A percentile compares a stretch with the other conserved stretches of the same genome.
These are phyloP conservation scores for Dicranocentrus wangi DNA, from an alignment of 2,888 invertebrate species.

Conservation along the genomic window DNA sequence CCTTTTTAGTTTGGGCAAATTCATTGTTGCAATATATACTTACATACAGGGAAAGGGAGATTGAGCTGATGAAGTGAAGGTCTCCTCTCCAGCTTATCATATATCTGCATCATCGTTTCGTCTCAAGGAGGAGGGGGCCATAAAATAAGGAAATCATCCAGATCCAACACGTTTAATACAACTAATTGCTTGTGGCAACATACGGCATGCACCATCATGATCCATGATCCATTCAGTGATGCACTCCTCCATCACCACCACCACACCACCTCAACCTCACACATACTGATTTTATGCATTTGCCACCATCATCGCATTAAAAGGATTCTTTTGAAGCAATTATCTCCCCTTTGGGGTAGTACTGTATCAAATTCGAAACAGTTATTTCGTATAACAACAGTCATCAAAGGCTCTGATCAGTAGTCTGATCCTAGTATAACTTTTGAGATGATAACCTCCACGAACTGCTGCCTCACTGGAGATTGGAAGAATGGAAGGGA, in stretches of 20 bases:
- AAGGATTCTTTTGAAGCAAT: slow-evolving; percentile 49
- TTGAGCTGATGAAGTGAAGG: not conserved
- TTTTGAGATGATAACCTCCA: too few relatives aligned
- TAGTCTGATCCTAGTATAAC: too few relatives aligned
- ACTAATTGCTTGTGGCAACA: slow-evolving; percentile 50
- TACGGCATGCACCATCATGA: slow-evolving; percentile 50
- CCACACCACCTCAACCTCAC: slow-evolving; percentile 35
- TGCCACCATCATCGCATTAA: not conserved
- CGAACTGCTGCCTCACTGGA: too few relatives aligned
- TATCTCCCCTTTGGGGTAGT: slow-evolving; percentile 20
- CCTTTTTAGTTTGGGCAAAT: too few relatives aligned
- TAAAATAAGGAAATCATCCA: not conserved
- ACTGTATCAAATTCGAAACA: slow-evolving; percentile 40
- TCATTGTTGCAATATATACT: too few relatives aligned
- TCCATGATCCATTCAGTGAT: too few relatives aligned
- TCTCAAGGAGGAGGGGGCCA: not conserved
- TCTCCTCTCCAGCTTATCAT: not conserved
- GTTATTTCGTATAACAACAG: not conserved
- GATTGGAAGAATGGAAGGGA: too few relatives aligned
- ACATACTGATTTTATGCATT: slow-evolving; percentile 30
- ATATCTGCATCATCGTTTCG: not conserved
- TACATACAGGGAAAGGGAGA: not conserved
- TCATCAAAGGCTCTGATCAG: not conserved
- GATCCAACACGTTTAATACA: slow-evolving; percentile 17
- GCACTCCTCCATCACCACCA: too few relatives aligned